Evolutionary conservation across 2,113 vertebrate genomes (phyloP), one percentile per base, ranked within the genome.

Genomic region (Bubo bubo): DNA sequence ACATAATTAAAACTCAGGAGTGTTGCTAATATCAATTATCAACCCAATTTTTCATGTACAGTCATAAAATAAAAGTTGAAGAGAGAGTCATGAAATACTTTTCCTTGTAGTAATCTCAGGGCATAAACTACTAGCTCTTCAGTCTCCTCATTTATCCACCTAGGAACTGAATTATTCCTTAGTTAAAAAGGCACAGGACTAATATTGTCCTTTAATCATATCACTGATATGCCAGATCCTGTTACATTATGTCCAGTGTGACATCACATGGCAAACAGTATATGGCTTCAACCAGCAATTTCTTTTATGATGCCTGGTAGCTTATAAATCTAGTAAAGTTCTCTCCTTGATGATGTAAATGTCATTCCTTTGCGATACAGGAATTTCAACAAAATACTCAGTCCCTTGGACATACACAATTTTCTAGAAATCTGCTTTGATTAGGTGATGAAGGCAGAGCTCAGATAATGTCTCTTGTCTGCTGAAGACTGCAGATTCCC

Each of bases 351-450:
- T 93, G 50, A 76, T 79, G 23, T 60, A 81, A 47, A 45, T 86
- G 56, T 47, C 67, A 60, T 67, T 49, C 12, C 37, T 82, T 85
- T 91, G n/a, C 80, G 93, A 82, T 37, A 49, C 0, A 3, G 23
- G 56, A 45, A 87, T 95, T 85, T 81, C 45, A 84, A 80, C 4
- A 74, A 67, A 89, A 83, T 66, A 27, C 37, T 86, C 43, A 56
- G 21, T 50, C 27, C 23, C 28, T 93, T 71, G 64, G 71, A 91
- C 23, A 68, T 68, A 11, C 24, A 79, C 22, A 55, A 6, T 75
- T 93, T 95, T 74, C 43, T 75, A 27, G 62, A 96, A 76, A 86
- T 92, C 14, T 10, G 5, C 24, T 95, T 87, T 91, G 82, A 90
- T 85, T 79, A 89, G n/a, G 16, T 86, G 74, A 39, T 50, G 58